Percentiles rank a stretch among this genome's conserved stretches.
Evolutionary conservation across 2,888 invertebrate genomes (phyloP).

Genomic region (Alloscopus bannaensis): DNA sequence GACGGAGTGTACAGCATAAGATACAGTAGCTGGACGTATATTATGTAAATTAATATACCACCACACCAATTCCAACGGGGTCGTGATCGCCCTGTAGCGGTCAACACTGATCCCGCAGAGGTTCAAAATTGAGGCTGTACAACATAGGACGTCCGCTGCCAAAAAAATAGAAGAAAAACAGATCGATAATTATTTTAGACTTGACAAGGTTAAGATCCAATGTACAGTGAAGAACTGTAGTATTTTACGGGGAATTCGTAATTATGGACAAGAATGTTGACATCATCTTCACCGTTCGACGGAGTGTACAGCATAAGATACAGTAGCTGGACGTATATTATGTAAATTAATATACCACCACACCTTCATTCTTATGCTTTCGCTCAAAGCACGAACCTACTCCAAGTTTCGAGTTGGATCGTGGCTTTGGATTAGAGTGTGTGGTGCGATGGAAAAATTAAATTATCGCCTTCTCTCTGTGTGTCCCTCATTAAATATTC

Average conservation of each 20-base stretch:
- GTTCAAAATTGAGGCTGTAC: constrained; percentile 98
- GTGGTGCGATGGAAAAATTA: constrained; percentile 2
- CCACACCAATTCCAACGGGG: too few relatives aligned
- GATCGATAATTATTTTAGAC: not conserved
- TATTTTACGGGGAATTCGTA: too few relatives aligned
- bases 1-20: not conserved
- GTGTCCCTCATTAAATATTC: constrained; percentile 15
- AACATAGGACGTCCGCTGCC: constrained; percentile 96
- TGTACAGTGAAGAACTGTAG: too few relatives aligned
- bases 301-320: not conserved
- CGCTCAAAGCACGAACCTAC: too few relatives aligned
- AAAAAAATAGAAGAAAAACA: constrained; percentile 75
- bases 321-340: too few relatives aligned
- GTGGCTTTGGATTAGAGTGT: too few relatives aligned
- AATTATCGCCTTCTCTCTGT: constrained; percentile 21
- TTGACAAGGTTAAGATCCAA: too few relatives aligned
- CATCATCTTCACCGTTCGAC: not conserved
- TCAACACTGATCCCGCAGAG: constrained; percentile 98
- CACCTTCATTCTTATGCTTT: too few relatives aligned
- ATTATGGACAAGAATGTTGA: not conserved
- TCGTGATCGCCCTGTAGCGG: constrained; percentile 93
- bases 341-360: too few relatives aligned
- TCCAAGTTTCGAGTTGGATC: too few relatives aligned
- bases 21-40: too few relatives aligned
- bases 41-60: too few relatives aligned